Conservation (phyloP, 1,140 invertebrate species). For the Aculops lycopersici region DNA sequence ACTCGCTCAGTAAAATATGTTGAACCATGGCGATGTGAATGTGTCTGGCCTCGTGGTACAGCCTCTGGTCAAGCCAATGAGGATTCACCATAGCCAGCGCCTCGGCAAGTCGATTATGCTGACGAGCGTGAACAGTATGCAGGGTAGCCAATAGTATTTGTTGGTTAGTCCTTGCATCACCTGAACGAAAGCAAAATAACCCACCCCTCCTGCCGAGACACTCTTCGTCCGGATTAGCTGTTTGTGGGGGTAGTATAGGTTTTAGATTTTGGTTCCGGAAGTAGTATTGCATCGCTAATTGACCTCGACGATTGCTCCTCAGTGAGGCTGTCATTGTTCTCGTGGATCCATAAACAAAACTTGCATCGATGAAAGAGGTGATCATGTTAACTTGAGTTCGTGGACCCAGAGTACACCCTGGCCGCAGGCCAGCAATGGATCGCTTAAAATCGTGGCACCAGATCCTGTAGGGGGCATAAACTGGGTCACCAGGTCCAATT, state of each 20-base stretch:
- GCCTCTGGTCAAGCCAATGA: conserved; percentile 21
- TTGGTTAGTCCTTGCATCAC: conserved; percentile 73
- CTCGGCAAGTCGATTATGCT: conserved; percentile 21
- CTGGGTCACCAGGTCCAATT: conserved; percentile 58
- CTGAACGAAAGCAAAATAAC: conserved; percentile 49
- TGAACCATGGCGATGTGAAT: conserved; percentile 17
- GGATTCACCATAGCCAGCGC: conserved; percentile 18
- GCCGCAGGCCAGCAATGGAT: conserved; percentile 18
- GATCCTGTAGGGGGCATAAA: conserved; percentile 27
- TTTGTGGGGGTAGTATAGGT: conserved; percentile 48
- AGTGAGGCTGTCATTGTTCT: conserved; percentile 16
- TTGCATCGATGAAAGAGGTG: conserved; percentile 20
- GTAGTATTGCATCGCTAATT: conserved; percentile 8
- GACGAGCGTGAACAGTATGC: conserved; percentile 45
- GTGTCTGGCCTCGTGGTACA: conserved; percentile 18
- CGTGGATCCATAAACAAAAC: conserved; percentile 21
- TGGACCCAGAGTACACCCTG: conserved; percentile 19
- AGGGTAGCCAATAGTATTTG: conserved; percentile 49
- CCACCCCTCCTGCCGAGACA: conserved; percentile 37
- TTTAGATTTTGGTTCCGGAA: conserved; percentile 55
- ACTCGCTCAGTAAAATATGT: conserved; percentile 18
- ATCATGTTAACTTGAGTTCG: conserved; percentile 18
- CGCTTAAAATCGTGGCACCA: conserved; percentile 17
- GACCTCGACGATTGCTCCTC: conserved; percentile 18
- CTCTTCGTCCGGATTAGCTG: conserved; percentile 60